Evolutionary conservation across 2,113 vertebrate genomes (phyloP), one percentile per base, ranked within the genome.

Genomic region (Phyllopteryx taeniolatus): DNA sequence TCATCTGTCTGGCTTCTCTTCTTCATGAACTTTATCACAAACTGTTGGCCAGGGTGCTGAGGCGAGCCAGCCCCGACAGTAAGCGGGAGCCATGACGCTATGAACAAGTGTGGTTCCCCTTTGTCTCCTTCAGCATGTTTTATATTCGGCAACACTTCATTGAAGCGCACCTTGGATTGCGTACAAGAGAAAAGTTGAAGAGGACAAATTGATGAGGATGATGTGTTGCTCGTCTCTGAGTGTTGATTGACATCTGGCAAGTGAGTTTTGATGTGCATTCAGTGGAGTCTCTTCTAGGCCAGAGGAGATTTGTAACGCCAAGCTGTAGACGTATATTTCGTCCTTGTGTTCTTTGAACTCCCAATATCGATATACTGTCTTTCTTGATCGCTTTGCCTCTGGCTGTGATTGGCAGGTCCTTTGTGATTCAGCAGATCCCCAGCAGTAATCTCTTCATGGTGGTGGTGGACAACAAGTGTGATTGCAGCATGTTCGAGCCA

Each of bases 401-500:
- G 56, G 46, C 67, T 78, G 39, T 86, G 79, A 85, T 82, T 83
- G 85, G 79, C 91, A 99, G 98, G 87, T 98, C 96, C 63, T 99
- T 99, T 88, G 97, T 99, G 83, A 99, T 99, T 81, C 98, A 99
- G 87, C 98, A 99, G 85, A 99, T 99, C 84, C 98, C 97, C 71
- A 99, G 97, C 92, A 99, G 96, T 90, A 99, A 99, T 82, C 95
- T 99, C 65, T 99, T 99, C 91, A 98, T 99, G 98, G 96, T 99
- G 86, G 98, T 99, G 84, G 95, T 97, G 83, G 96, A 98, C 88
- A 96, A 95, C 67, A 95, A 96, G 83, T 99, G 98, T 74, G 94
- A 94, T 78, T 99, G 98, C 85, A 93, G 91, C 75, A 92, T 94
- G 20, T 73, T 94, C 72, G 92, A 93, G 73, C 95, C 96, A 35